Conservation (phyloP, 1,140 invertebrate species). For the Lanistes nyassanus region DNA sequence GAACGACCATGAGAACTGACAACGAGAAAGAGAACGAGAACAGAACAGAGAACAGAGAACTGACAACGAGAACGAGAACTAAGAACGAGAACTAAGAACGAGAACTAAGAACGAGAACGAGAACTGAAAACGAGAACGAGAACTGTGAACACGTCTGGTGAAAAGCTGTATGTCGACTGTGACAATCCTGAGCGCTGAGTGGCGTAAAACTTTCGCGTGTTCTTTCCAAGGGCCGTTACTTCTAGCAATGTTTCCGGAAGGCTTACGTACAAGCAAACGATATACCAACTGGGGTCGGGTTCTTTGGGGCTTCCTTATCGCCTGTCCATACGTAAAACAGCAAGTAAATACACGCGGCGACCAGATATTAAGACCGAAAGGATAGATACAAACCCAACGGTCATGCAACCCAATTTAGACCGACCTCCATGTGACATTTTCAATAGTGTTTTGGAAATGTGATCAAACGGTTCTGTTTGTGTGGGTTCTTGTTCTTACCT, state of each 20-base stretch:
- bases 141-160: background rate
- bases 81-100: background rate
- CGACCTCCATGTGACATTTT: background rate
- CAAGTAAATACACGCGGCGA: no score
- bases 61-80: background rate
- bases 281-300: background rate
- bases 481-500: background rate
- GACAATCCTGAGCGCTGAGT: background rate
- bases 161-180: background rate
- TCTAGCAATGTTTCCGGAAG: background rate
- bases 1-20: background rate
- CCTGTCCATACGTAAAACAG: no score
- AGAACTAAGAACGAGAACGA: background rate
- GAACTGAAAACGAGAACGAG: background rate
- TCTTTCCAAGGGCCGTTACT: background rate
- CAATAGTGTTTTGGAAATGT: background rate
- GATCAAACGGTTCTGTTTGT: background rate
- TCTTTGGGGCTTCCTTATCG: no score
- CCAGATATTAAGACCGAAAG: no score
- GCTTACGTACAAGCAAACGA: background rate
- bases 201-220: background rate
- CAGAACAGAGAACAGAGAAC: background rate
- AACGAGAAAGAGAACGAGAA: background rate
- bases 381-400: no score
- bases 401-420: background rate